These are phyloP conservation scores for Sebastes itinus DNA, from an alignment of 2,797 vertebrate species.

Conservation along the genomic window DNA sequence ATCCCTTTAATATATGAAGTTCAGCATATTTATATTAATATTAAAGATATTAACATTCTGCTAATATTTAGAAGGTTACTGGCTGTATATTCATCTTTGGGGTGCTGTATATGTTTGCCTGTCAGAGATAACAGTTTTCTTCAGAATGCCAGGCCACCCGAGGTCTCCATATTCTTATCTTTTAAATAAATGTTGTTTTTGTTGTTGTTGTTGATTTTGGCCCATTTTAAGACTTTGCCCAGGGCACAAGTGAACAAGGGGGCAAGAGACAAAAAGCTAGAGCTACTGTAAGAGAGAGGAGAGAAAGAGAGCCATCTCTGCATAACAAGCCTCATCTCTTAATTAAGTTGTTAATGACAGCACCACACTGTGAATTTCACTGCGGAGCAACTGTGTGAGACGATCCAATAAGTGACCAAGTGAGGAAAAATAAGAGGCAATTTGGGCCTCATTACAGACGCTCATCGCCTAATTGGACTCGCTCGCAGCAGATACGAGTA, in stretches of 20 bases:
- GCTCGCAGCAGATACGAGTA: background rate
- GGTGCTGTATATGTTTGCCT: background rate
- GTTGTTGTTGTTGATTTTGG: background rate
- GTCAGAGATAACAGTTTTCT: background rate
- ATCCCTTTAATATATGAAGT: too few relatives aligned
- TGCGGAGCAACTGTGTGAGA: background rate
- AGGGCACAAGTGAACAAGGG: background rate
- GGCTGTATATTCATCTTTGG: background rate
- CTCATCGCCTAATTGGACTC: background rate
- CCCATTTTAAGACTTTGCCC: background rate
- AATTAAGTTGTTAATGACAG: constrained; percentile 1
- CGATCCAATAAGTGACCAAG: background rate
- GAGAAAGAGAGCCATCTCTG: background rate
- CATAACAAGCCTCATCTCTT: background rate
- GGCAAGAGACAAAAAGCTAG: background rate
- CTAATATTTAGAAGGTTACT: background rate
- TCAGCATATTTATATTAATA: too few relatives aligned
- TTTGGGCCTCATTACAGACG: constrained; percentile 20
- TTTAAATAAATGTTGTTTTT: background rate
- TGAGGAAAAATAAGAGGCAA: constrained; percentile 13
- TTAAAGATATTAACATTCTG: background rate
- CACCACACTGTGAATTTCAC: background rate
- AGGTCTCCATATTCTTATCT: background rate
- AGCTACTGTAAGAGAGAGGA: background rate
- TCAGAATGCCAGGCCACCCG: background rate